Conservation (phyloP, 2,113 vertebrate species). For the Aegotheles bennettii region DNA sequence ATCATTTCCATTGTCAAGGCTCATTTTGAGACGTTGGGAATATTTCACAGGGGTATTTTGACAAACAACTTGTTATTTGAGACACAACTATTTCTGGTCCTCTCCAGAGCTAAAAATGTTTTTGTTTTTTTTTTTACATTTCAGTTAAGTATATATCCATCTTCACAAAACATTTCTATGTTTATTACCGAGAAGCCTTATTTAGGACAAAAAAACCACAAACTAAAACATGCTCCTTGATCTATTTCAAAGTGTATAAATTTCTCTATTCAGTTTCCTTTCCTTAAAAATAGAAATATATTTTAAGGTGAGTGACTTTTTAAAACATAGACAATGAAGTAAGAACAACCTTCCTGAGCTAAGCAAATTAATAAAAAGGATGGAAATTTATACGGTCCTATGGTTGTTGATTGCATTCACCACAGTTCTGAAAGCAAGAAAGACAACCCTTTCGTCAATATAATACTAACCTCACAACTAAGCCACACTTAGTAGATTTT, state of each 20-base stretch:
- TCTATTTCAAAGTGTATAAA: neutral
- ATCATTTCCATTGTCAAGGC: neutral
- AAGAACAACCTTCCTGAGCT: neutral
- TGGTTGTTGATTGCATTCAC: neutral
- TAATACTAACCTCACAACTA: neutral
- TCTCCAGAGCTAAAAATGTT: neutral
- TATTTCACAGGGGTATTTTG: neutral
- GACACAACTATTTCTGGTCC: neutral
- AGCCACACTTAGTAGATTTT: rapidly evolving
- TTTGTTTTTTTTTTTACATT: neutral
- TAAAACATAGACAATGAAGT: neutral
- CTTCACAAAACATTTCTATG: neutral
- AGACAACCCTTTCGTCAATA: neutral
- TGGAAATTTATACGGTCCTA: neutral
- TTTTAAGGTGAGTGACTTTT: neutral
- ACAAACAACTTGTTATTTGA: neutral
- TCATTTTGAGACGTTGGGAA: neutral
- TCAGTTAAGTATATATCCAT: neutral
- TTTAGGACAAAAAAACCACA: neutral
- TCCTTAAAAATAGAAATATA: neutral
- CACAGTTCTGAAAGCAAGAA: neutral
- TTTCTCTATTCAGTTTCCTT: neutral
- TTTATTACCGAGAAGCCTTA: neutral
- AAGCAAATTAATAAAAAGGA: neutral
- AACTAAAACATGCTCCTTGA: neutral